Evolutionary conservation across 2,113 vertebrate genomes (phyloP).

Genomic region (Irena cyanogastra): DNA sequence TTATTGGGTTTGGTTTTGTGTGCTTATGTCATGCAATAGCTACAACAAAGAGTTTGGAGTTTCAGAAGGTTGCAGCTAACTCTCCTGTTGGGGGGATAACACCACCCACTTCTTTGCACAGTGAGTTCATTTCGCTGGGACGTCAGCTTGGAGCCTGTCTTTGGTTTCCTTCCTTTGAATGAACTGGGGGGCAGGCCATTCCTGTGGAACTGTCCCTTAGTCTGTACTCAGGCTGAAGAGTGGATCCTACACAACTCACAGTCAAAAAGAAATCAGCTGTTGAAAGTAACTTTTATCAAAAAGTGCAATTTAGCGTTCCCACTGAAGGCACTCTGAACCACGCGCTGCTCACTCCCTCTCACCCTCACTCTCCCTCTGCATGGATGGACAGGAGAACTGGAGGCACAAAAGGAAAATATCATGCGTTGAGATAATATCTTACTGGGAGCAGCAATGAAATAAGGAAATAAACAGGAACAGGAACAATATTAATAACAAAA

Average conservation of each 20-base stretch:
- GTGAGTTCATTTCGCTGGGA: not conserved
- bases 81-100: not conserved
- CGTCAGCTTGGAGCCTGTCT: not conserved
- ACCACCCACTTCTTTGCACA: not conserved
- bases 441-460: too few relatives aligned
- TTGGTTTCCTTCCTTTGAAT: not conserved
- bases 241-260: not conserved
- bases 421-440: too few relatives aligned
- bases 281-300: not conserved
- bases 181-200: not conserved
- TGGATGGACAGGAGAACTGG: not conserved
- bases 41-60: not conserved
- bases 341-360: fast-evolving
- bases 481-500: not conserved
- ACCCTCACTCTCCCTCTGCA: not conserved
- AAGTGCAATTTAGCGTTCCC: not conserved
- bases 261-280: not conserved
- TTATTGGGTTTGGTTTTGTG: not conserved
- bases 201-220: fast-evolving
- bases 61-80: not conserved
- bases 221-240: not conserved
- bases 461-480: not conserved
- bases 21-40: not conserved
- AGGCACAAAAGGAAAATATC: not conserved
- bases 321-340: not conserved